These are phyloP conservation scores for Porites lutea DNA, from an alignment of 64 coral and sea anemone genomes.

Conservation along the genomic window DNA sequence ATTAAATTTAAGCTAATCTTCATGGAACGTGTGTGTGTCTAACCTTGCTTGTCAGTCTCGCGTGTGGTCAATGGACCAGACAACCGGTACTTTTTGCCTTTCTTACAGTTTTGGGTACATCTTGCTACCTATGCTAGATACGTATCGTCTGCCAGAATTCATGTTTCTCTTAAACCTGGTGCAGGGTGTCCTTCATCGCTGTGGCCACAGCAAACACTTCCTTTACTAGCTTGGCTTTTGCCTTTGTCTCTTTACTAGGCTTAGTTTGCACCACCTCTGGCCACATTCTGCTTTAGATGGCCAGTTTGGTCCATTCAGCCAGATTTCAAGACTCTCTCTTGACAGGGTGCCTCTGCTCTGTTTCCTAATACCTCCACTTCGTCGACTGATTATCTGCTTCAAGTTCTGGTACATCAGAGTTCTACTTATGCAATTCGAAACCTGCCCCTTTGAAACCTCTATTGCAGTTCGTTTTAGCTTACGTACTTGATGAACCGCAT, in stretches of 20 bases:
- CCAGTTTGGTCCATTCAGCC: neutral
- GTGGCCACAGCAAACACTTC: neutral
- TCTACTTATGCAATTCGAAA: too few relatives aligned
- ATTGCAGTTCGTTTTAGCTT: slow-evolving; percentile 6
- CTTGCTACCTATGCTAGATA: neutral
- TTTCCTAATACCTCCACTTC: slow-evolving; percentile 47
- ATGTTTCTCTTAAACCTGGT: slow-evolving; percentile 37
- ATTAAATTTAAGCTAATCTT: too few relatives aligned
- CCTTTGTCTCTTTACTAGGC: slow-evolving; percentile 32
- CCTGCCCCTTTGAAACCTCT: too few relatives aligned
- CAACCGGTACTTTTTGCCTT: too few relatives aligned
- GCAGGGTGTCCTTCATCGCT: slow-evolving; percentile 20
- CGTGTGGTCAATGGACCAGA: too few relatives aligned
- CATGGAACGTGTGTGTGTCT: too few relatives aligned
- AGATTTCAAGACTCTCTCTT: neutral
- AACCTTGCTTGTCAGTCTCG: too few relatives aligned
- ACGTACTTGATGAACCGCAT: slow-evolving; percentile 4
- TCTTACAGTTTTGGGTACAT: too few relatives aligned
- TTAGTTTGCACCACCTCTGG: neutral
- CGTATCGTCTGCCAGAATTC: neutral
- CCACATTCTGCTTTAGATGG: too few relatives aligned
- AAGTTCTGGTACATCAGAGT: too few relatives aligned
- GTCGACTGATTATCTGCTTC: too few relatives aligned
- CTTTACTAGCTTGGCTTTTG: slow-evolving; percentile 18
- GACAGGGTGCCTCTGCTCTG: slow-evolving; percentile 32